Base-by-base conservation (phyloP, 2,888 invertebrate genomes). In the Diplolepis rosae region DNA sequence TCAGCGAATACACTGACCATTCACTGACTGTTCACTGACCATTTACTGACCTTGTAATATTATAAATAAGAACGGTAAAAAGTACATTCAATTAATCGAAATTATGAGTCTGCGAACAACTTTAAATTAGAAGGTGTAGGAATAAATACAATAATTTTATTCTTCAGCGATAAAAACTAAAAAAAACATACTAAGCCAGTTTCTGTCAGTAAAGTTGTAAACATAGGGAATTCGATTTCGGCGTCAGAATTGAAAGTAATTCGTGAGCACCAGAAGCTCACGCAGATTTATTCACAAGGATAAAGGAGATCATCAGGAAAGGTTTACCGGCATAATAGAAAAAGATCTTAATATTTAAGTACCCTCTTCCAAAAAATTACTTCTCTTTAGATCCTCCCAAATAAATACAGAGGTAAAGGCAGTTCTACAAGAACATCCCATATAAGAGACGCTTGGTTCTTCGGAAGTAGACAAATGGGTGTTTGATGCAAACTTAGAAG, bases 361-460 rank as follows among this genome's bases (percentile, higher is more conserved):
- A 5, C 9, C 48, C 48, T 48, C 48, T 48, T 48, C 48, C 48
- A 9, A 30, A 48, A 48, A 48, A 15, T 48, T 48, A 9, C 48
- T 18, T 48, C 3, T 48, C 9, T 48, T 48, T 48, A 9, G 48
- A 48, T 48, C 48, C 48, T 15, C 48, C 48, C 4, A 48, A 48
- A 48, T 48, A 5, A 48, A 48, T 3, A 5, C 15, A n/a, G 48
- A 48, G 48, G 5, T 15, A 9, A 18, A 48, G n/a, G 48, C 48
- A 48, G 48, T 9, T 15, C 48, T 48, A 15, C 30, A 30, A 30
- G 30, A 30, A 52, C 66, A 1, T 56, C 39, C 5, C n/a, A 54
- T 73, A 5, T 51, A 54, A 28, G 50, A 72, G 30, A 68, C 48
- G n/a, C 39, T 70, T n/a, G 70, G 52, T 22, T 52, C 65, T 18